Conservation (phyloP, 2,888 invertebrate species). For the Shargacucullia verbasci region DNA sequence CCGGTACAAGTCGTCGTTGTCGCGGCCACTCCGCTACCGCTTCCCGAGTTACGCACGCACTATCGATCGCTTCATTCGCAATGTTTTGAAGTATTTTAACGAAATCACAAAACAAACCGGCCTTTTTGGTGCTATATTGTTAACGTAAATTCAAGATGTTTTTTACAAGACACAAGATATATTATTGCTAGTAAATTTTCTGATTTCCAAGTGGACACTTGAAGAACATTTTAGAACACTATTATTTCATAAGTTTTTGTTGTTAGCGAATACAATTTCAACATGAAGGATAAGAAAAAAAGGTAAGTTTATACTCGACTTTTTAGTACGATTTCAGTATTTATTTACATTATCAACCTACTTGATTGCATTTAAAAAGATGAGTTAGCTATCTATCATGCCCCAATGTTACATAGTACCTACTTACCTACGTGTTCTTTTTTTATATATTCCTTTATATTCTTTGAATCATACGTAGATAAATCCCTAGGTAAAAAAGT, state of each 20-base stretch:
- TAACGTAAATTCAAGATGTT: slow-evolving; percentile 30
- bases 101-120: slow-evolving; percentile 61
- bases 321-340: not conserved
- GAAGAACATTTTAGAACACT: slow-evolving; percentile 41
- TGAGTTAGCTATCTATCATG: no score
- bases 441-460: no score
- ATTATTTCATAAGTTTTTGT: slow-evolving; percentile 45
- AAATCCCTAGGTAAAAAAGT: no score
- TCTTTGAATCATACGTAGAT: no score
- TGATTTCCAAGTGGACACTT: slow-evolving; percentile 25
- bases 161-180: slow-evolving; percentile 28
- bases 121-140: slow-evolving; percentile 59
- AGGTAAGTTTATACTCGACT: slow-evolving; percentile 63
- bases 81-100: slow-evolving; percentile 66
- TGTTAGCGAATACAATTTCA: slow-evolving; percentile 49
- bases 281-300: slow-evolving; percentile 74
- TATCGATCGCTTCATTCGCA: slow-evolving; percentile 71
- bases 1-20: slow-evolving; percentile 52
- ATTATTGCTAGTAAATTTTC: slow-evolving; percentile 27
- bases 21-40: slow-evolving; percentile 35
- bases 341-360: not conserved
- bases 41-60: slow-evolving; percentile 36
- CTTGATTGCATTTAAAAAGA: no score
- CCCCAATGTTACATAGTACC: no score
- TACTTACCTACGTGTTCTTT: no score